Base-by-base conservation (phyloP, 1,140 invertebrate genomes). In the Daktulosphaira vitifoliae region DNA sequence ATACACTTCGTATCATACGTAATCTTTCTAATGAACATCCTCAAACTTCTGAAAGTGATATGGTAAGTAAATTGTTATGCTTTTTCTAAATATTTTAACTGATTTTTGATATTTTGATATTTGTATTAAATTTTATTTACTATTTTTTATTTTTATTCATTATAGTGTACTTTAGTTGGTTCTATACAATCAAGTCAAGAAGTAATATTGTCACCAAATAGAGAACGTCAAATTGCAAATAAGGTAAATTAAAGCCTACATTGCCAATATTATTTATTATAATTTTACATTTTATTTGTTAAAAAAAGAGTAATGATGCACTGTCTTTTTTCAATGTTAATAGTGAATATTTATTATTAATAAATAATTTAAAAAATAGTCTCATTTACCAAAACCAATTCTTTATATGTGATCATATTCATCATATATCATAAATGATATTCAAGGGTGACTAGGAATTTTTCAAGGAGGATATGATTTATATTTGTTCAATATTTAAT, bases 131-230 rank as follows among this genome's bases (percentile, higher is more conserved):
- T 33, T 33, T 33, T 33, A 33, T 33, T 33, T 33, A n/a, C n/a
- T n/a, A n/a, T n/a, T n/a, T n/a, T n/a, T n/a, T n/a, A n/a, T n/a
- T n/a, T n/a, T n/a, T 68, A 56, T 66, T 66, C 46, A 65, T 67
- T 71, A 29, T 68, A 72, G 91, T 92, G 90, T 67, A 93, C 91
- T 65, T 90, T 90, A 62, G 88, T 93, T 72, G 89, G 89, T 72
- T 93, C 91, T 49, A 79, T 92, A 71, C 89, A 90, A 79, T 90
- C 88, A 68, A 86, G 84, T 70, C 89, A 92, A 73, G 90, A 93
- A 78, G 84, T 90, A 64, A 83, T 92, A 65, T 86, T 91, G 70
- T 92, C 90, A 71, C 90, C 90, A 66, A 91, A 89, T 78, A 82
- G 89, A 73, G 89, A 91, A 78, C 80, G 87, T 74, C 85, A 89